Evolutionary conservation across 1,140 invertebrate species (phyloP), one percentile per base, ranked within the genome.

Genomic region (Artemia franciscana): DNA sequence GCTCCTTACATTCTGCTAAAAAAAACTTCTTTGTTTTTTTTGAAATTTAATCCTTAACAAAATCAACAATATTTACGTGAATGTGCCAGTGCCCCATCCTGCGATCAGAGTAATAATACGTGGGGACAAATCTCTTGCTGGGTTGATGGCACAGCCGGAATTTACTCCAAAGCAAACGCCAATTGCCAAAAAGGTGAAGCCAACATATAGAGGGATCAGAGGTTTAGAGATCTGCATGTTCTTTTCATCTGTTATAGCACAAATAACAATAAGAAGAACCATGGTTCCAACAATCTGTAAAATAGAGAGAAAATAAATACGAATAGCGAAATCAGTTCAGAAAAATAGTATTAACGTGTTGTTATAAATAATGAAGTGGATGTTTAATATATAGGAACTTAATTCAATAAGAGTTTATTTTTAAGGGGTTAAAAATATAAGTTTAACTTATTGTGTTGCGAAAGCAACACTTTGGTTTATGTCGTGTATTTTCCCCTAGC

Each of bases 81-180:
- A 82, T 3, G 74, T 70, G 30, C 73, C 70, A 51, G 62, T 61
- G 4, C 78, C 78, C 74, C 78, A 81, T 7, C 80, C 80, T 58
- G 73, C 75, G 5, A 79, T 66, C 1, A 73, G 66, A 0, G 76
- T 76, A 66, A 83, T 80, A 9, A 80, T 62, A 58, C 80, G 68
- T 3, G 81, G 82, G 0, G 75, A 73, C 5, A 83, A 69, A 68
- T 83, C 81, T 58, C 81, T 68, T 7, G 81, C 81, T 7, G 81
- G 81, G 70, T 83, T 83, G 59, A 84, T 73, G 3, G 79, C 77
- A 61, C 77, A 80, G 23, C 80, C 80, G 65, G 77, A 78, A 69
- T 83, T 83, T 26, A 71, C 67, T n/a, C 74, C 73, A 66, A 78
- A 78, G 12, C 77, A 73, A 67, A 79, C 72, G 23, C 78, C 76